phyloP scores from a whole-genome alignment of 1,140 invertebrate genomes.

The Bombus breviceps region DNA sequence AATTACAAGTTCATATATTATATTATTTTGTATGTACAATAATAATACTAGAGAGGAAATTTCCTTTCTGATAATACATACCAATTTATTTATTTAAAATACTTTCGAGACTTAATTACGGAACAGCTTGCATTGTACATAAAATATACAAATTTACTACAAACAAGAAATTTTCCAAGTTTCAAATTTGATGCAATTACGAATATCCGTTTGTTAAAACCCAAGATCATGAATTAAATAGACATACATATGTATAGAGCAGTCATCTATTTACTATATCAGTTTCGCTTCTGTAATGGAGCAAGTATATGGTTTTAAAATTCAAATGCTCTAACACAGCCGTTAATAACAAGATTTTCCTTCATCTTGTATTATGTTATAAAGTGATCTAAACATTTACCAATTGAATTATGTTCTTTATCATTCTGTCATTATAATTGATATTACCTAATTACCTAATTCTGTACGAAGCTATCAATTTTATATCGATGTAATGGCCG shows the following conservation, averaged over 20 bases:
- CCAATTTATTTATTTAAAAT: background rate
- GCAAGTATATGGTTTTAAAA: background rate
- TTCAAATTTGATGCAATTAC: background rate
- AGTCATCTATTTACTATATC: background rate
- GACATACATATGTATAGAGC: background rate
- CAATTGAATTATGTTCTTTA: background rate
- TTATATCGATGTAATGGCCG: slow-evolving; percentile 36
- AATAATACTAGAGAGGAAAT: too few species aligned
- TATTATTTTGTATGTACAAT: too few species aligned
- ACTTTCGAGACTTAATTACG: background rate
- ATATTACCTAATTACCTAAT: background rate
- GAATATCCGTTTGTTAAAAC: too few species aligned
- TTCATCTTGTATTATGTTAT: background rate
- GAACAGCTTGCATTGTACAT: background rate
- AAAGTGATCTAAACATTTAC: background rate
- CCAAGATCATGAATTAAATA: too few species aligned
- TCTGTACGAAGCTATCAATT: background rate
- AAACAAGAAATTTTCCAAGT: background rate
- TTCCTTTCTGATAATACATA: background rate
- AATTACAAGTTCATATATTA: too few species aligned
- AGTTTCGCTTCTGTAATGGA: background rate
- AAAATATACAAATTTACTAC: background rate
- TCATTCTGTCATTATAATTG: background rate
- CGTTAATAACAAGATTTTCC: background rate
- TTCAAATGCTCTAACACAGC: slow-evolving; percentile 30